Evolutionary conservation across 2,113 vertebrate genomes (phyloP), one percentile per base, ranked within the genome.

Genomic region (Brachyhypopomus occidentalis): DNA sequence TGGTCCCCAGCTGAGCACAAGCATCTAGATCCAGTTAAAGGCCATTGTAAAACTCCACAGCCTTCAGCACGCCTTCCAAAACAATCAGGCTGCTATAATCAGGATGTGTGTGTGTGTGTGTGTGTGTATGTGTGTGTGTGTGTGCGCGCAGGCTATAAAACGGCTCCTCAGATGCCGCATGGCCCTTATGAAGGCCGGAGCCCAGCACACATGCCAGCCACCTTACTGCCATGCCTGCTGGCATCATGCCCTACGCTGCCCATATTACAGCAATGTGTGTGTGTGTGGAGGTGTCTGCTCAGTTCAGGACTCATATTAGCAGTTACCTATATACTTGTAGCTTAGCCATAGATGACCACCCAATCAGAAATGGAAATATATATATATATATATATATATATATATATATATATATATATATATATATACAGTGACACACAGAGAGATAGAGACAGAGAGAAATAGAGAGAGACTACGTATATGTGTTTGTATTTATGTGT

Each of bases 21-120:
- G 94, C 94, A 95, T 95, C 94, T 93, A 95, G 93, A 92, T 94
- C 94, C 94, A 94, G 95, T 95, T 95, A 94, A 95, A 95, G 92
- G 93, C 92, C 93, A 93, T 94, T 93, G 94, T 95, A 89, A 94
- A 95, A 95, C 70, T 84, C 85, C 66, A 55, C 63, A 81, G 73
- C 86, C 69, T 64, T 85, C 72, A 59, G 82, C 36, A 73, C 70
- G 83, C 86, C 87, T 88, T 85, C 80, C 84, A 80, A 82, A 81
- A 80, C 83, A 86, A 84, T 83, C 80, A 82, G 81, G 66, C 79
- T 22, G 63, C 79, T 81, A 81, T 81, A 75, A 81, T 81, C 79
- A 81, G 62, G 48, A 60, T 55, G 70, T 73, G 70, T 3, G 11
- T 77, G 75, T 27, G 38, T 77, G 75, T 79, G 64, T 52, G 64